Conservation (phyloP, 2,797 vertebrate genomes). For the Podarcis siculus region DNA sequence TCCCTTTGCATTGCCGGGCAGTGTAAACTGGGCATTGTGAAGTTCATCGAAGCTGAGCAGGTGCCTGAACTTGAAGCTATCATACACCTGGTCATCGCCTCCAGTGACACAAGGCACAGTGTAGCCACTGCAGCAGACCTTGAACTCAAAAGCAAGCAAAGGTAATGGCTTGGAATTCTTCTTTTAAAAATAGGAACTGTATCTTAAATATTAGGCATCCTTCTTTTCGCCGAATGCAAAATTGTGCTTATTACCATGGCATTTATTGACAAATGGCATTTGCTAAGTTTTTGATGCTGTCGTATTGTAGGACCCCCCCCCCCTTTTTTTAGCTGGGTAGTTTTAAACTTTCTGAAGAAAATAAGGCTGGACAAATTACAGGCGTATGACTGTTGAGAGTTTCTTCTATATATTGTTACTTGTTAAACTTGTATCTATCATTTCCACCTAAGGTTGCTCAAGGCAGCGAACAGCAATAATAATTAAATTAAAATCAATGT, state of each 20-base stretch:
- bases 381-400: neutral
- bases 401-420: too few species aligned
- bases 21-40: slow-evolving; percentile 98
- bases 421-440: too few species aligned
- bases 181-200: slow-evolving; percentile 8
- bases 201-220: neutral
- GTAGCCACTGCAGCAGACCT: slow-evolving; percentile 97
- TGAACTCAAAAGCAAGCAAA: slow-evolving; percentile 97
- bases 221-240: neutral
- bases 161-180: slow-evolving; percentile 74
- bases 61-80: slow-evolving; percentile 95
- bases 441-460: too few species aligned
- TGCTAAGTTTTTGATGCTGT: neutral
- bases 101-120: slow-evolving; percentile 95
- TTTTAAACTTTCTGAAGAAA: neutral
- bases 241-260: neutral
- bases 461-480: too few species aligned
- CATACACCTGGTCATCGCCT: slow-evolving; percentile 94
- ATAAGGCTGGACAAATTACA: neutral
- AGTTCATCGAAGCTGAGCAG: slow-evolving; percentile 96
- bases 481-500: too few species aligned
- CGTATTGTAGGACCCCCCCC: neutral
- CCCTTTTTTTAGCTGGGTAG: neutral
- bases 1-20: slow-evolving; percentile 65
- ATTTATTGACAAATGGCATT: neutral